Evolutionary conservation across 2,113 vertebrate species (phyloP).

Genomic region (Cromileptes altivelis): DNA sequence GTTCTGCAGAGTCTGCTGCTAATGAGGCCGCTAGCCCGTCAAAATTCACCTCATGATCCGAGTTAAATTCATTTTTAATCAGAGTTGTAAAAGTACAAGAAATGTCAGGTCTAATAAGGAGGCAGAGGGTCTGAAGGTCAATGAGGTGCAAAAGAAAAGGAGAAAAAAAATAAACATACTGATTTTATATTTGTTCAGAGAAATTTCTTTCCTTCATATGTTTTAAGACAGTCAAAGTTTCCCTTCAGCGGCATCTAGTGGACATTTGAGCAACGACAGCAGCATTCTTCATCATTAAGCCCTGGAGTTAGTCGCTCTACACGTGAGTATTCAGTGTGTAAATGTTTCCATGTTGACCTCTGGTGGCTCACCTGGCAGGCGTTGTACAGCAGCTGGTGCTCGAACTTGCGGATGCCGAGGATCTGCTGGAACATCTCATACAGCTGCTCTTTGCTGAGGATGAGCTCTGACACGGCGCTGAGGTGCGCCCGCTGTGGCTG

Average conservation of each 20-base stretch:
- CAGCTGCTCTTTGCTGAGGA: constrained; percentile 98
- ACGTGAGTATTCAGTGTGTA: neutral
- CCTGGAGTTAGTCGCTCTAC: too few species aligned
- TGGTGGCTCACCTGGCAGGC: constrained; percentile 91
- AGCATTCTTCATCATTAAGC: neutral
- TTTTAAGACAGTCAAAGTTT: neutral
- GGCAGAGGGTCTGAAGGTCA: neutral
- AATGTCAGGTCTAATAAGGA: neutral
- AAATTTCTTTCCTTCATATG: neutral
- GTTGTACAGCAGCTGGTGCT: constrained; percentile 98
- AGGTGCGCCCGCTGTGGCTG: constrained; percentile 89
- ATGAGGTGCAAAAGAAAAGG: neutral
- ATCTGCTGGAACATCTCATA: constrained; percentile 99
- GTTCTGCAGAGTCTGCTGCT: neutral
- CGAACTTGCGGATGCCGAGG: constrained; percentile 93
- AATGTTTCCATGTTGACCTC: neutral
- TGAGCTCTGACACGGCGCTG: constrained; percentile 94
- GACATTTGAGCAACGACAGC: neutral
- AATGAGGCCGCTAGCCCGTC: neutral
- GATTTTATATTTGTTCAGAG: neutral
- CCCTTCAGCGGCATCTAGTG: neutral
- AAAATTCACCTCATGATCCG: neutral
- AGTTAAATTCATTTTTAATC: neutral
- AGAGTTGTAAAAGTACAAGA: neutral
- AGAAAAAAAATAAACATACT: too few species aligned